Percentiles rank a stretch among this genome's conserved stretches.
phyloP scores from a whole-genome alignment of 2,888 invertebrate species.

The Pomacea canaliculata region DNA sequence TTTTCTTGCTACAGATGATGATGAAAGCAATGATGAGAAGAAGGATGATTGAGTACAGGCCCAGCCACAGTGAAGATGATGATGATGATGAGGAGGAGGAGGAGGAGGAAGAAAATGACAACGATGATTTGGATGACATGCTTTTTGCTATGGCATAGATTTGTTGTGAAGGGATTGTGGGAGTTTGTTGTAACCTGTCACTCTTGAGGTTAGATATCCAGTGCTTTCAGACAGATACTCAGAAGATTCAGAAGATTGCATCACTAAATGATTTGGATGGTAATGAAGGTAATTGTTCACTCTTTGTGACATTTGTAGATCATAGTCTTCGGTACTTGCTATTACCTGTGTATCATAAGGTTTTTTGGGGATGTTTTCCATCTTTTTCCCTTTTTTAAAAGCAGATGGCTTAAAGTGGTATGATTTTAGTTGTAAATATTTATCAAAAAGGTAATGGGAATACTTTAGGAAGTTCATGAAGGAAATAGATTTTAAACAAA shows the following conservation, averaged over 20 bases:
- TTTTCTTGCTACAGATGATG: conserved; percentile 18
- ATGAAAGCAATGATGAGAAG: conserved; percentile 43
- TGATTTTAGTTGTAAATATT: no score
- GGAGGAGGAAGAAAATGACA: conserved; percentile 16
- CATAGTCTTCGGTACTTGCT: no score
- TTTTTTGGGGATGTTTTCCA: no score
- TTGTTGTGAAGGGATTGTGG: background rate
- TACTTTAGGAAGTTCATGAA: no score
- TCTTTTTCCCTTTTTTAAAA: no score
- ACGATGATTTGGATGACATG: conserved; percentile 23
- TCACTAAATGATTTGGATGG: no score
- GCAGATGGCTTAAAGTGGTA: no score
- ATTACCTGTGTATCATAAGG: no score
- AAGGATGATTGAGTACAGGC: conserved; percentile 44
- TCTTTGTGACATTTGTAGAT: no score
- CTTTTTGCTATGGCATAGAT: conserved; percentile 30
- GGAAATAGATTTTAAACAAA: no score
- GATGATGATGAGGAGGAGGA: background rate
- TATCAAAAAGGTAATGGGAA: no score
- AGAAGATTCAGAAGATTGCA: background rate
- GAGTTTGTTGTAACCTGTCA: background rate
- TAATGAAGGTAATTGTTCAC: no score
- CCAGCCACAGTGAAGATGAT: conserved; percentile 19
- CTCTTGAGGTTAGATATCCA: background rate
- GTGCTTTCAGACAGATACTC: background rate